Evolutionary conservation across 2,888 invertebrate species (phyloP), one percentile per base, ranked within the genome.

Genomic region (Drosophila lutescens): DNA sequence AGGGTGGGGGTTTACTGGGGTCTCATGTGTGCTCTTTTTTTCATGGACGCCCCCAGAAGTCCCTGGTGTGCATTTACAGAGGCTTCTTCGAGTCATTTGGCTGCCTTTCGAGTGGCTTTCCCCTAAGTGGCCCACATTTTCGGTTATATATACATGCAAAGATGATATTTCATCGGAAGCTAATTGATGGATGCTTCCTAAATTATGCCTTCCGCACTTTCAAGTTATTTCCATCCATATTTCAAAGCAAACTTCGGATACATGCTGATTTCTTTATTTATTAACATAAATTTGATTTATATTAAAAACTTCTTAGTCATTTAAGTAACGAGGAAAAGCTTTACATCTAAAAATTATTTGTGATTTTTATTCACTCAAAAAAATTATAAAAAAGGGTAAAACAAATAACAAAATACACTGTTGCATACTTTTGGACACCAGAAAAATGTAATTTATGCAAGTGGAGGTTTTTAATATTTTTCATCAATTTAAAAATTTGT

Each of bases 31-130:
- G 50, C 38, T 7, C 26, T 26, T 26, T 49, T 32, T 34, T 20
- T 17, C 49, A 49, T 34, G 32, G 53, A 20, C 41, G 34, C 32
- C 44, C 32, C 12, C 44, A 36, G 36, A 43, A 20, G 59, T 83
- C 83, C 86, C 83, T 72, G 76, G 83, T 74, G 83, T 88, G 80
- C 83, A 82, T 82, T 83, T 86, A 77, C 71, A 61, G 65, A 47
- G 73, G 74, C 77, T 87, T 66, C 70, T 71, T 56, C 46, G 36
- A 71, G 56, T 71, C 70, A 71, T 71, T 71, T 60, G 59, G 38
- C 71, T 53, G 50, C 32, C 60, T 47, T 59, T 36, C 34, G 34
- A 43, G 53, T n/a, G 15, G 32, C 23, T n/a, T 26, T 10, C 20
- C 41, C 65, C 23, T 8, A 30, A 49, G 47, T 20, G 30, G 8